Conservation (phyloP, 2,888 invertebrate species). For the Acanthosepion lycidas region DNA sequence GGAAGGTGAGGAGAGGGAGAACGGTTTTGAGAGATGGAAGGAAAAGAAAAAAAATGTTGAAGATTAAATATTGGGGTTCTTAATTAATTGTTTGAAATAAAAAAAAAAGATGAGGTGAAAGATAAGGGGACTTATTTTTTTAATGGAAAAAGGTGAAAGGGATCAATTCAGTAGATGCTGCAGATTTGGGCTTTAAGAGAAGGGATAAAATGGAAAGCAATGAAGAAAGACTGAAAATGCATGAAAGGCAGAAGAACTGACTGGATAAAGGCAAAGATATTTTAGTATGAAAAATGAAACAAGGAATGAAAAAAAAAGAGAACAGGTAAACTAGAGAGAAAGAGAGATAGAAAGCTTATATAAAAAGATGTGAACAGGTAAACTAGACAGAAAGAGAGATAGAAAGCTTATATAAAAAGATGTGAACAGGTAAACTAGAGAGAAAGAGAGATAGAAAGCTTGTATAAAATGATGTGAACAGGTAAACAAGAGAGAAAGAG, state of each 20-base stretch:
- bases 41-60: neutral
- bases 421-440: too few relatives aligned
- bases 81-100: constrained; percentile 9
- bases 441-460: too few relatives aligned
- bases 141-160: neutral
- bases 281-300: neutral
- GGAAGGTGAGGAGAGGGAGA: neutral
- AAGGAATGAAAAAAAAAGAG: neutral
- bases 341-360: too few relatives aligned
- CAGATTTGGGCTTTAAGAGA: neutral
- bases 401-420: too few relatives aligned
- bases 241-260: neutral
- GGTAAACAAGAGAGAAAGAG: too few relatives aligned
- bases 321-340: too few relatives aligned
- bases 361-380: too few relatives aligned
- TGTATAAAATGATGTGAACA: too few relatives aligned
- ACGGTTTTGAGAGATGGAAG: neutral
- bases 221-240: neutral
- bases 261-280: neutral
- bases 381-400: too few relatives aligned
- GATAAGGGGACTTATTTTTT: neutral
- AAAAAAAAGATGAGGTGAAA: neutral
- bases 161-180: neutral
- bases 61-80: constrained; percentile 2
- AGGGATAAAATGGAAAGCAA: too few relatives aligned